Percentiles rank a stretch among this genome's conserved stretches.
Conservation (phyloP, 2,888 invertebrate species). For the Plemyria rubiginata region DNA sequence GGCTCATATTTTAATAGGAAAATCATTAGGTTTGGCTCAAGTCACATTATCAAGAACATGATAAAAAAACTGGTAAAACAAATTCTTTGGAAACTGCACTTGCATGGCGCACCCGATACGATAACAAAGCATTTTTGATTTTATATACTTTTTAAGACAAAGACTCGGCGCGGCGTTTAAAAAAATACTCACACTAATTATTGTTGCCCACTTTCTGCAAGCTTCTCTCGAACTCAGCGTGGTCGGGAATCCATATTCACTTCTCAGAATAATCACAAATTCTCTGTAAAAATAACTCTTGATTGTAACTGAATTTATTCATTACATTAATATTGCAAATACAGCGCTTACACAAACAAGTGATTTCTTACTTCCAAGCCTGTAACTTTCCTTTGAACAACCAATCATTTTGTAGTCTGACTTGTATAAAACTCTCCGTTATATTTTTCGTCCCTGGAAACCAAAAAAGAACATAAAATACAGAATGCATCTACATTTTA, state of each 20-base stretch:
- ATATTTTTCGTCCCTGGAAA: slow-evolving; percentile 78
- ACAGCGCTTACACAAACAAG: neutral
- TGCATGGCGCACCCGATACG: slow-evolving; percentile 3
- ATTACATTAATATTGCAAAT: slow-evolving; percentile 11
- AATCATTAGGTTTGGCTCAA: too few species aligned
- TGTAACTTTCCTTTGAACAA: slow-evolving; percentile 74
- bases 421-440: slow-evolving; percentile 78
- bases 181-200: slow-evolving; percentile 63
- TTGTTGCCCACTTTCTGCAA: slow-evolving; percentile 72
- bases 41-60: too few species aligned
- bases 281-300: slow-evolving; percentile 53
- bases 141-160: neutral
- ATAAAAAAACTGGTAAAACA: too few species aligned
- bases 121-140: neutral
- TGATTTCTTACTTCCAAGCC: slow-evolving; percentile 74
- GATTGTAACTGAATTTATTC: neutral
- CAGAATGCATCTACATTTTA: too few species aligned
- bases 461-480: slow-evolving; percentile 13
- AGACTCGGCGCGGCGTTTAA: too few species aligned
- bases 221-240: slow-evolving; percentile 67
- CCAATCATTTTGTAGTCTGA: slow-evolving; percentile 77
- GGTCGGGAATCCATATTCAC: slow-evolving; percentile 73
- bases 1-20: too few species aligned
- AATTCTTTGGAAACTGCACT: neutral
- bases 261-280: slow-evolving; percentile 64